These are phyloP conservation scores for Drosophila merina DNA, from an alignment of 2,888 invertebrate species.

Conservation along the genomic window DNA sequence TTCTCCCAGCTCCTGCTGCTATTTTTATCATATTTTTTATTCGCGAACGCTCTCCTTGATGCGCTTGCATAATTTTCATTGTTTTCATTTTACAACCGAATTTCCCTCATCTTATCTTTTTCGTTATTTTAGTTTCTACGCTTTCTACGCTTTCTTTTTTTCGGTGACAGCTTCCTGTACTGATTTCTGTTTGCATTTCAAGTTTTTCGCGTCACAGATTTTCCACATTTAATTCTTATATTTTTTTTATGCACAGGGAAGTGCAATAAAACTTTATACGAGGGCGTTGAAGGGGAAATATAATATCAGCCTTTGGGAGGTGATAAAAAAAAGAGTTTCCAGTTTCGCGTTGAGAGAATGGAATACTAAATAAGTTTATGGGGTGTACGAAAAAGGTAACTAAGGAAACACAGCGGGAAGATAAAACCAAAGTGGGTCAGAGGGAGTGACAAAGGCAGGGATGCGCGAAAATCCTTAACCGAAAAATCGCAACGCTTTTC, in stretches of 20 bases:
- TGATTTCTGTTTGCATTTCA: constrained; percentile 76
- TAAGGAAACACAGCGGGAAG: constrained; percentile 4
- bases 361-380: constrained; percentile 46
- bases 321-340: constrained; percentile 37
- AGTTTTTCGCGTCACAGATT: constrained; percentile 70
- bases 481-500: neutral
- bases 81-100: constrained; percentile 74
- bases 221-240: constrained; percentile 23
- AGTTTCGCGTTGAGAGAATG: constrained; percentile 1
- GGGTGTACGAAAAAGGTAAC: constrained; percentile 11
- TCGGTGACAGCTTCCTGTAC: constrained; percentile 57
- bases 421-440: constrained; percentile 34
- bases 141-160: constrained; percentile 38
- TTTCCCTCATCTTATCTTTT: constrained; percentile 56
- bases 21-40: constrained; percentile 65
- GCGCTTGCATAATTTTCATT: constrained; percentile 79
- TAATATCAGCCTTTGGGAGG: constrained; percentile 21
- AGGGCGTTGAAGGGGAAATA: constrained; percentile 37
- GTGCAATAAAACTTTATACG: constrained; percentile 69
- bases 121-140: constrained; percentile 34
- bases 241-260: constrained; percentile 43
- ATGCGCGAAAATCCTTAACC: neutral
- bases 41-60: constrained; percentile 49
- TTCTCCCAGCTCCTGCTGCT: constrained; percentile 31
- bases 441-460: constrained; percentile 5